phyloP scores from a whole-genome alignment of 2,113 vertebrate genomes.

The Leptobrachium leishanense region DNA sequence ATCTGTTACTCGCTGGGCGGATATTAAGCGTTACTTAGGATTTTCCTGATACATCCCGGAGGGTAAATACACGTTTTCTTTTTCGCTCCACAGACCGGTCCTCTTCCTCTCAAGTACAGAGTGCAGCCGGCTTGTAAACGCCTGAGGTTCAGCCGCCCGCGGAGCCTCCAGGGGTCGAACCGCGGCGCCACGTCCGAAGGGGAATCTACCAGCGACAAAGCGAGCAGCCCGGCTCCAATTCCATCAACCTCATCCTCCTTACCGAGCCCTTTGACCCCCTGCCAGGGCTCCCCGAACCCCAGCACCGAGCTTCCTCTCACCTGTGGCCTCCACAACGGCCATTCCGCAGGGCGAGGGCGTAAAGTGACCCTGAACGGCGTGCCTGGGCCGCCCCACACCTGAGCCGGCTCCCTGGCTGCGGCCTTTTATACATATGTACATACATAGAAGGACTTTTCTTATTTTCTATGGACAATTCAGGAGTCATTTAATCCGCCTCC shows the following conservation, averaged over 20 bases:
- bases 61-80: background rate
- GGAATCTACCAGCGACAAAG: slow-evolving; percentile 87
- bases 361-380: slow-evolving; percentile 82
- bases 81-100: slow-evolving; percentile 71
- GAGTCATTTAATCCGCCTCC: slow-evolving; percentile 67
- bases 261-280: slow-evolving; percentile 70
- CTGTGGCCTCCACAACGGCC: slow-evolving; percentile 69
- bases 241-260: slow-evolving; percentile 72
- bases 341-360: slow-evolving; percentile 68
- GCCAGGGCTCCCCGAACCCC: slow-evolving; percentile 67
- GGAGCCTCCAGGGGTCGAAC: slow-evolving; percentile 76
- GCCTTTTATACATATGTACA: slow-evolving; percentile 69
- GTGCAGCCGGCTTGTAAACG: slow-evolving; percentile 85
- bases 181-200: slow-evolving; percentile 86
- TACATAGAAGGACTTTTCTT: slow-evolving; percentile 67
- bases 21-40: too few species aligned
- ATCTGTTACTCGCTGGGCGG: too few species aligned
- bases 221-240: slow-evolving; percentile 77
- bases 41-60: too few species aligned
- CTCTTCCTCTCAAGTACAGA: slow-evolving; percentile 85
- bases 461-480: slow-evolving; percentile 70
- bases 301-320: slow-evolving; percentile 53
- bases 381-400: slow-evolving; percentile 73
- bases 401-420: slow-evolving; percentile 50
- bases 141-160: slow-evolving; percentile 68